These are phyloP conservation scores for Nephrotoma guestfalica DNA, from an alignment of 2,888 invertebrate species.

Conservation along the genomic window DNA sequence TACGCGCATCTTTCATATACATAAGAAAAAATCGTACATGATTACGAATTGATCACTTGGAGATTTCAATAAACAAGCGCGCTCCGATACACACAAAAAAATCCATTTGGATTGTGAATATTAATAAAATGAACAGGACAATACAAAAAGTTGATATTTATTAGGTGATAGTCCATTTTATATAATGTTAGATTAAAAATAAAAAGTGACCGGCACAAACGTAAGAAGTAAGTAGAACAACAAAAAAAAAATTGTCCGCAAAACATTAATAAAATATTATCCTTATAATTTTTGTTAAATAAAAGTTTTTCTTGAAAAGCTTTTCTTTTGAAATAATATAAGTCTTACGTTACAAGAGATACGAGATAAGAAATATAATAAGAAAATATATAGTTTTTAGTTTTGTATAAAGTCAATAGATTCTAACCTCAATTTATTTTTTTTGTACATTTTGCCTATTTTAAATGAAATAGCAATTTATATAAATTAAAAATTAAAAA, in stretches of 20 bases:
- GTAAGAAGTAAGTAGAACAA: not conserved
- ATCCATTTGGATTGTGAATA: not conserved
- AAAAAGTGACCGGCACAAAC: not conserved
- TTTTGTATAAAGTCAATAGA: not conserved
- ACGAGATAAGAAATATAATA: not conserved
- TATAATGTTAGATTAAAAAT: not conserved
- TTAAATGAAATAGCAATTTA: not conserved
- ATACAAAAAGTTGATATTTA: constrained; percentile 4
- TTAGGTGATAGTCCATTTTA: constrained; percentile 3
- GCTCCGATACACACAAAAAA: not conserved
- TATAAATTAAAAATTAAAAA: not conserved
- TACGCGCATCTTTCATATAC: not conserved
- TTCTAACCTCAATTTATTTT: not conserved
- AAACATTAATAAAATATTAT: not conserved
- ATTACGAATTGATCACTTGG: not conserved
- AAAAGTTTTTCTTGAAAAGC: not conserved
- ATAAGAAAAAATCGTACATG: not conserved
- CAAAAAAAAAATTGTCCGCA: not conserved
- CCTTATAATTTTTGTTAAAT: not conserved
- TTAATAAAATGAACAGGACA: constrained; percentile 1
- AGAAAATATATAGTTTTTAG: not conserved
- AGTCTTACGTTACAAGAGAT: not conserved
- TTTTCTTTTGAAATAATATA: not conserved
- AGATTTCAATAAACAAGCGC: not conserved
- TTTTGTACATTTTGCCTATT: not conserved